Base-by-base conservation (phyloP, 2,113 vertebrate species). In the Mohoua ochrocephala region DNA sequence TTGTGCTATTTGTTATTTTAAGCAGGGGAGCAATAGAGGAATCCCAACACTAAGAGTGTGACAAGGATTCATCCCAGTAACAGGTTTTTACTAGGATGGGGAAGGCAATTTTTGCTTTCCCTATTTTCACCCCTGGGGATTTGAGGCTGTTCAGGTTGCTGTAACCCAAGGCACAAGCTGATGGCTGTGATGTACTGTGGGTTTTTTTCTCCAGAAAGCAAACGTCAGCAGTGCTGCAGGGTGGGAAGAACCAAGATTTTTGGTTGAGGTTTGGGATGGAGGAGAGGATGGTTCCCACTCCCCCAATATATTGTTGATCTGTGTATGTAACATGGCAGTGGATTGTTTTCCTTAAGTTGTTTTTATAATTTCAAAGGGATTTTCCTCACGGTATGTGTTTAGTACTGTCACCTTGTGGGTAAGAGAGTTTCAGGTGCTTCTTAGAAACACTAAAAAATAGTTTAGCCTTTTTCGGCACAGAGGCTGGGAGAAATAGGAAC, bases 141-240 rank as follows among this genome's bases (percentile, higher is more conserved):
- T 41, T 35, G 59, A 60, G 41, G 75, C 67, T 27, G 12, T 26
- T 56, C 7, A 5, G 61, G 47, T 68, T 76, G 22, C 44, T 63
- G 39, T n/a, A 57, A n/a, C 52, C 44, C 54, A 26, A 3, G 26
- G 57, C 15, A 30, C 19, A 35, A 8, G 31, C 23, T 15, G 44
- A 22, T 50, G 35, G 23, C 39, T 61, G 60, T 16, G 69, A 33
- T 9, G 11, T 33, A 3, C 60, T 1, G 0, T 9, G n/a, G 45
- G 7, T 54, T 71, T 69, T 44, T 54, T 41, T 4, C 42, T 45
- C n/a, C 52, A 49, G 24, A 44, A 65, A 45, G 10, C 47, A 18
- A n/a, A 69, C 28, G 14, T 41, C 30, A 31, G 24, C 3, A 8
- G 33, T 70, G 75, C 15, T 42, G 47, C 44, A 47, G 33, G 33